A percentile compares a stretch with the other conserved stretches of the same genome.
Evolutionary conservation across 2,888 invertebrate species (phyloP).

Genomic region (Gonocerus acuteangulatus): DNA sequence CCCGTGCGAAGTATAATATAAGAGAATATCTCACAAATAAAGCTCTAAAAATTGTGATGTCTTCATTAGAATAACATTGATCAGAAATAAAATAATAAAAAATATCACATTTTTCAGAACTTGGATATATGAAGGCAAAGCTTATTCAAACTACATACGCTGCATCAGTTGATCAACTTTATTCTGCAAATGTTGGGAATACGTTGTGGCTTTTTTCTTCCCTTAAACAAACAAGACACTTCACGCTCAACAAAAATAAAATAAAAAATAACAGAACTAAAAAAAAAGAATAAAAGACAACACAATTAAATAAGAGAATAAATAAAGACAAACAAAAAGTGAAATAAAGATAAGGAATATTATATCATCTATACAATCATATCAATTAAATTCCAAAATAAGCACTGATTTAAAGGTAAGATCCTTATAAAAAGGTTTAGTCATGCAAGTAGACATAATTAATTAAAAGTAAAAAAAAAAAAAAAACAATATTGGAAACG

Average conservation of each 20-base stretch:
- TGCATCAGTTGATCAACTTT: conserved; percentile 47
- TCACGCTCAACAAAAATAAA: conserved; percentile 25
- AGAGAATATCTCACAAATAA: no score
- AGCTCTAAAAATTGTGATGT: no score
- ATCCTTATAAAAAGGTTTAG: no score
- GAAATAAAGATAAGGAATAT: conserved; percentile 25
- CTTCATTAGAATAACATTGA: no score
- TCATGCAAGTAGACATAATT: no score
- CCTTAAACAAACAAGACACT: conserved; percentile 35
- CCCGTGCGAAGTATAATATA: no score
- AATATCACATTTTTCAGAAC: not conserved
- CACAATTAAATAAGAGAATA: conserved; percentile 28
- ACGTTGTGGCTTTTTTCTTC: conserved; percentile 42
- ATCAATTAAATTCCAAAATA: no score
- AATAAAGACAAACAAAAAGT: conserved; percentile 7
- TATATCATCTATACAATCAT: no score
- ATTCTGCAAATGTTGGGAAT: conserved; percentile 47
- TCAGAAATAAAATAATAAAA: no score
- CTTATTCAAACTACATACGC: conserved; percentile 44
- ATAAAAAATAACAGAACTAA: conserved; percentile 28
- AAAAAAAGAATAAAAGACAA: conserved; percentile 41
- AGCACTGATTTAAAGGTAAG: no score
- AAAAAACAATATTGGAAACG: no score
- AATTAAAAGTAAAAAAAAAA: no score
- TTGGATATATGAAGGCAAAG: not conserved